These are phyloP conservation scores for Mus minutoides DNA, from an alignment of 2,797 vertebrate genomes.

Conservation along the genomic window DNA sequence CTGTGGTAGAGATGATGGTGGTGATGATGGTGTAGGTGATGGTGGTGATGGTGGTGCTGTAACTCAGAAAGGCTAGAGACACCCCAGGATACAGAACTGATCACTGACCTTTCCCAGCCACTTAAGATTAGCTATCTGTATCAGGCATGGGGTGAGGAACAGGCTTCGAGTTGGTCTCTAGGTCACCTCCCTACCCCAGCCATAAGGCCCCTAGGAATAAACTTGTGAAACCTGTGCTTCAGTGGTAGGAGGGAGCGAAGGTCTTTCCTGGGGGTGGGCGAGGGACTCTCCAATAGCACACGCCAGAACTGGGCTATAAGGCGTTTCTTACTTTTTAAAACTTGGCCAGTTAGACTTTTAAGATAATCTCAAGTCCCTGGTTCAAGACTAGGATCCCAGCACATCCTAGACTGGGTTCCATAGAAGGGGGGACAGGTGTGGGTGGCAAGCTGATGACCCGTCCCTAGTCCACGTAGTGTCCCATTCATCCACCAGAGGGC, in stretches of 20 bases:
- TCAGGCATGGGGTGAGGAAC: not conserved
- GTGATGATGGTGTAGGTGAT: accelerated
- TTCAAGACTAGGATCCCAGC: not conserved
- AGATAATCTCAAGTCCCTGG: not conserved
- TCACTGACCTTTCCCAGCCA: not conserved
- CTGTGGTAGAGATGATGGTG: not conserved
- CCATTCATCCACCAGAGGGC: constrained; percentile 20
- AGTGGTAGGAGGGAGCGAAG: not conserved
- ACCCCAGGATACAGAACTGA: not conserved
- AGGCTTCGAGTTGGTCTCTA: no score
- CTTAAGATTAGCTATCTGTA: not conserved
- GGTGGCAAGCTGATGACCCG: not conserved
- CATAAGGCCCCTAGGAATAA: not conserved
- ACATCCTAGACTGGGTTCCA: not conserved
- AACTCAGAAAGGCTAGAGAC: not conserved
- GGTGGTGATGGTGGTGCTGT: not conserved
- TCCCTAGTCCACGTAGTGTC: not conserved
- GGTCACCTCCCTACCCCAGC: not conserved
- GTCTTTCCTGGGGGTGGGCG: not conserved
- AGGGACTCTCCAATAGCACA: not conserved
- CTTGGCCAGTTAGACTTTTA: not conserved
- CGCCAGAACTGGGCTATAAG: not conserved
- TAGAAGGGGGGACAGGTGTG: accelerated
- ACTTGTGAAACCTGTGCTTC: not conserved
- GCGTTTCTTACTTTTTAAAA: not conserved